Percentiles rank a stretch among this genome's conserved stretches.
phyloP scores from a whole-genome alignment of 2,888 invertebrate species.

The Limnephilus lunatus region DNA sequence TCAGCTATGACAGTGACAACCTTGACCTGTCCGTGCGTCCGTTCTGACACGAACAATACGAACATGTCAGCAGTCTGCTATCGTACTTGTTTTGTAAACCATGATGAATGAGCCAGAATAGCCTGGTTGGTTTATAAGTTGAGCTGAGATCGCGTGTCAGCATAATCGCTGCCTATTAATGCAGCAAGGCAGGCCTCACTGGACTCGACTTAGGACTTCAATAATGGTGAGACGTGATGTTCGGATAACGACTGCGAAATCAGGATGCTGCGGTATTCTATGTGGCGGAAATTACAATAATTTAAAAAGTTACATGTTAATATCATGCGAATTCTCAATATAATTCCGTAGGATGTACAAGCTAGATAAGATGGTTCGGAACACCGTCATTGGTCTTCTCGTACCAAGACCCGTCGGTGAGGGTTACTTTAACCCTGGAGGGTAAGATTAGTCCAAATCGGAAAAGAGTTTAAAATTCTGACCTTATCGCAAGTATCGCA shows the following conservation, averaged over 20 bases:
- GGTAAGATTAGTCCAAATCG: too few species aligned
- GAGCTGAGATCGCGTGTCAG: not conserved
- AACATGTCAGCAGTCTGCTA: not conserved
- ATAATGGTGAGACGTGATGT: not conserved
- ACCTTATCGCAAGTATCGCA: too few species aligned
- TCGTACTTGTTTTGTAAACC: not conserved
- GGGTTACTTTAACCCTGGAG: too few species aligned
- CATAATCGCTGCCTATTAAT: too few species aligned
- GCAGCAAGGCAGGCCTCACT: too few species aligned
- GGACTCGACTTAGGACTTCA: not conserved
- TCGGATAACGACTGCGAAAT: not conserved
- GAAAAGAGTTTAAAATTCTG: too few species aligned
- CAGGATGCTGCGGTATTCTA: not conserved
- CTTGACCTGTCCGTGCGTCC: not conserved
- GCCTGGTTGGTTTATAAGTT: not conserved
- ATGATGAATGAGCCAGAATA: not conserved
- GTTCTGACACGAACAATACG: not conserved
- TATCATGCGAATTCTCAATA: not conserved
- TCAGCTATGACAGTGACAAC: not conserved
- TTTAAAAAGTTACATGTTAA: not conserved
- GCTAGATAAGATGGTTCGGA: too few species aligned
- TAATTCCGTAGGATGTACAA: not conserved
- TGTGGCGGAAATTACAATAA: not conserved
- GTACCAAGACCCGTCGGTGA: too few species aligned
- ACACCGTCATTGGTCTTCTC: too few species aligned